A percentile compares a stretch with the other conserved stretches of the same genome.
These are phyloP conservation scores for Cochlearius cochlearius DNA, from an alignment of 2,113 vertebrate species.

Conservation along the genomic window DNA sequence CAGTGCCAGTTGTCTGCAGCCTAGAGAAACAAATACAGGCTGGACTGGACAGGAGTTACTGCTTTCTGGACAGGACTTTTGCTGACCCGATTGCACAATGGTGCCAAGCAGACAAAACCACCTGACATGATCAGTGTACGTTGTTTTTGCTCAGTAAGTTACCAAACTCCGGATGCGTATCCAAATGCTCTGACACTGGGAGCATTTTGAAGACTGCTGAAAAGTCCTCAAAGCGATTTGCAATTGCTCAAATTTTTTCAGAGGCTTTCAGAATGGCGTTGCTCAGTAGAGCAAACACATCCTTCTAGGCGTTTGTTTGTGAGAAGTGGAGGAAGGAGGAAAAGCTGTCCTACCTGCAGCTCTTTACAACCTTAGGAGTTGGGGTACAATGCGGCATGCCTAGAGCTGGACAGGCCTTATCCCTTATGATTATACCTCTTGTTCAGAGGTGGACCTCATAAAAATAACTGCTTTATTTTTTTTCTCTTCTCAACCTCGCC, in stretches of 20 bases:
- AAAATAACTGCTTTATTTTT: not conserved
- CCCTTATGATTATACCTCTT: not conserved
- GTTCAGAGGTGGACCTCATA: not conserved
- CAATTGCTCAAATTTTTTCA: not conserved
- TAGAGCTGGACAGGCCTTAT: not conserved
- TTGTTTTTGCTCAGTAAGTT: not conserved
- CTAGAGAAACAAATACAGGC: not conserved
- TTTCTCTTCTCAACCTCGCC: too few relatives aligned
- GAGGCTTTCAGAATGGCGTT: not conserved
- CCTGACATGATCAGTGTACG: rapidly evolving
- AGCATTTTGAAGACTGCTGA: not conserved
- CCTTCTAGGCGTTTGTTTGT: not conserved
- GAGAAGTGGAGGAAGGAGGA: not conserved
- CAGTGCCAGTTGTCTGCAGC: not conserved
- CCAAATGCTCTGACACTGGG: not conserved
- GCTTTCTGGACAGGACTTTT: not conserved
- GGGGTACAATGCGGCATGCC: not conserved
- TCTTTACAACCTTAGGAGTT: not conserved
- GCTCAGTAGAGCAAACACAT: not conserved
- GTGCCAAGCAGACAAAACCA: not conserved
- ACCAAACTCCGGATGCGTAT: not conserved
- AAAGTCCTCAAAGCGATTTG: not conserved
- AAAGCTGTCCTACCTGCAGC: not conserved
- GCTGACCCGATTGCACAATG: not conserved
- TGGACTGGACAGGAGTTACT: not conserved